Evolutionary conservation across 2,888 invertebrate genomes (phyloP), one percentile per base, ranked within the genome.

Genomic region (Sinelater perroti): DNA sequence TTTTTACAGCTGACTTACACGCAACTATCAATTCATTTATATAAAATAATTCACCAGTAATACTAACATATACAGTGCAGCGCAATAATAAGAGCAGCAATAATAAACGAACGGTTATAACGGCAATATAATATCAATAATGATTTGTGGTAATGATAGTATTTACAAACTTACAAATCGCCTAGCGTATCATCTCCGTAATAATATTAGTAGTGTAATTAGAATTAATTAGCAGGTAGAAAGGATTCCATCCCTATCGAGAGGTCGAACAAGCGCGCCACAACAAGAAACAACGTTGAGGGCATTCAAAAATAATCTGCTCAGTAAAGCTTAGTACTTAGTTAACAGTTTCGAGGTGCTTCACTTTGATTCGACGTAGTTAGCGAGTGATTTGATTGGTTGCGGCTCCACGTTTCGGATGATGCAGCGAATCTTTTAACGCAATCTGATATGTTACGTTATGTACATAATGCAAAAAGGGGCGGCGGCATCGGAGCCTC

Each of bases 1-100:
- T 78, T 75, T 62, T 73, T 78, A 78, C 77, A 77, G 76, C 77
- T 54, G 75, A 65, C 75, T 75, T 76, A 76, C 75, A 76, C 74
- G 69, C 73, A 61, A 73, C 67, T 70, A 72, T 68, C 65, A 52
- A 65, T 66, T 65, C 56, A 62, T 63, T 64, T 71, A 71, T 72
- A 72, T 72, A 71, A 72, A 72, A 72, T 71, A 72, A 73, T 69
- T 67, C 70, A 70, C 66, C 65, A 64, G 61, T 65, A 69, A 66
- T 68, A 69, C 67, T 70, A 72, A 71, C 69, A 67, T 69, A 69
- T 63, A 65, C 66, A 62, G 67, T 64, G 60, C 49, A 56, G 53
- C 63, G 58, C 53, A 56, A 62, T 64, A 64, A 66, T 65, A 67
- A 61, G 65, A 67, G 52, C 55, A 67, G 66, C 56, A 67, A 63